Evolutionary conservation across 2,888 invertebrate genomes (phyloP).

Genomic region (Ceramica pisi): DNA sequence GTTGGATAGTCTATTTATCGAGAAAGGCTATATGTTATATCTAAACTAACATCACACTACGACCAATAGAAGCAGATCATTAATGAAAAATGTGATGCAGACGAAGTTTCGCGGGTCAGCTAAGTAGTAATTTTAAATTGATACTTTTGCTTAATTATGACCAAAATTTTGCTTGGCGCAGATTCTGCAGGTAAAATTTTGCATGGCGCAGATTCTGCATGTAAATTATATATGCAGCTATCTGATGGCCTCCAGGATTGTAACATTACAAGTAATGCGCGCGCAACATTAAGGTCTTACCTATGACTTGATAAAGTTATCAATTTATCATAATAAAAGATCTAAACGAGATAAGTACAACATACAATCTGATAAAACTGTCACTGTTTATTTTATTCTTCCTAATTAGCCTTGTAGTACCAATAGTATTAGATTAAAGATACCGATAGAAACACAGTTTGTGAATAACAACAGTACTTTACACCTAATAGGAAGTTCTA

Average conservation of each 20-base stretch:
- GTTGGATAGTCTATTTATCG: no score
- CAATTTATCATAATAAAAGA: neutral
- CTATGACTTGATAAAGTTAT: slow-evolving; percentile 21
- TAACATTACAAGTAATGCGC: neutral
- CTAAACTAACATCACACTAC: no score
- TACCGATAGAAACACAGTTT: neutral
- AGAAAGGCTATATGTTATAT: no score
- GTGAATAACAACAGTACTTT: no score
- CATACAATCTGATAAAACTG: slow-evolving; percentile 18
- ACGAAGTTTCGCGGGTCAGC: no score
- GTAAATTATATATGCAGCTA: neutral
- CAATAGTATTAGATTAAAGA: neutral
- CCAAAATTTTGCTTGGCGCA: neutral
- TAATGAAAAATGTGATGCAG: no score
- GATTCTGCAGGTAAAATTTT: neutral
- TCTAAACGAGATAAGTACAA: slow-evolving; percentile 29
- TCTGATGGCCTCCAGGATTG: slow-evolving; percentile 1
- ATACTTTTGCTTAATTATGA: no score
- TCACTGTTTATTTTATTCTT: neutral
- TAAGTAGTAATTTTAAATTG: no score
- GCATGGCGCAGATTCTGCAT: neutral
- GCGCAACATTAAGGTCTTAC: neutral
- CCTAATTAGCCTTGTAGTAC: neutral
- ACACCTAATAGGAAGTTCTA: no score
- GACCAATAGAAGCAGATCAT: no score